Evolutionary conservation across 1,140 invertebrate genomes (phyloP), one percentile per base, ranked within the genome.

Genomic region (Anoplolepis gracilipes): DNA sequence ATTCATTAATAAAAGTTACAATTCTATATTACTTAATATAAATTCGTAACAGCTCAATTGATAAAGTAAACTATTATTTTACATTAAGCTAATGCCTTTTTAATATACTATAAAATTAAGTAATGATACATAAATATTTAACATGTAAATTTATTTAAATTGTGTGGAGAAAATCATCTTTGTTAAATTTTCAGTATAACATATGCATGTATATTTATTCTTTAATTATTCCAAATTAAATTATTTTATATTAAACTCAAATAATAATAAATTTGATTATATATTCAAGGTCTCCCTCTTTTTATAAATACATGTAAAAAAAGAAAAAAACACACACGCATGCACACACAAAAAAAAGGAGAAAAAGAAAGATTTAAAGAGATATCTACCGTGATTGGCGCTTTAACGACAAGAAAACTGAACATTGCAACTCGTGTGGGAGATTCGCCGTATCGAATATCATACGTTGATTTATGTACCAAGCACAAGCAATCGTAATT

Each of bases 401-500:
- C 22, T 82, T 82, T 82, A 82, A 73, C n/a, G 67, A 82, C 67
- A 82, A 72, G 67, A 53, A 72, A 82, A 73, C 39, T 36, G 25
- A 30, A 46, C 36, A 33, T 36, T 79, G 28, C 22, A 82, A 77
- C 25, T 64, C 72, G 59, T 39, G 81, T 25, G 49, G 33, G 62
- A 76, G 30, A 82, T 82, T 82, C 36, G 55, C 78, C 67, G 39
- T 73, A 82, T 82, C 67, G 53, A 82, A 62, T 61, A 65, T 85
- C 53, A 69, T 82, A 49, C 62, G 6, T 81, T 85, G 76, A 85
- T 85, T 81, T 85, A 85, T 85, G 64, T 61, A 64, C 64, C 55
- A 28, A n/a, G 49, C 59, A 72, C 77, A 82, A 85, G 64, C 70
- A 85, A 67, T 72, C 84, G 84, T 85, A 85, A 85, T 85, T 85